These are phyloP conservation scores for Apotomis betuletana DNA, from an alignment of 2,888 invertebrate species.

Conservation along the genomic window DNA sequence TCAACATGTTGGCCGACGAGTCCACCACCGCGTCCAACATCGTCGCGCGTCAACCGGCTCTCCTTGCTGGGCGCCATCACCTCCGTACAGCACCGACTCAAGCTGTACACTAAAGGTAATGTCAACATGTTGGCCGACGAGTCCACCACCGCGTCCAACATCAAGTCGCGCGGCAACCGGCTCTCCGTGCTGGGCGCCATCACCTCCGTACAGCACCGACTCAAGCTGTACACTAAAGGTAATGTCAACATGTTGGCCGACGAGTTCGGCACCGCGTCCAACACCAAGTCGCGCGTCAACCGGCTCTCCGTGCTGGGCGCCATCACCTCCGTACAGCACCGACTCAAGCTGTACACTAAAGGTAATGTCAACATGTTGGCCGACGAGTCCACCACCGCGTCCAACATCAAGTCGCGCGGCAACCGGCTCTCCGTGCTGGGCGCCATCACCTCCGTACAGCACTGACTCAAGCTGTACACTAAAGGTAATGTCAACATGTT, in stretches of 20 bases:
- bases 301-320: constrained; percentile 98
- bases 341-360: constrained; percentile 99
- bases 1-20: constrained; percentile 99
- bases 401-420: constrained; percentile 99
- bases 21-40: constrained; percentile 99
- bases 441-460: constrained; percentile 99
- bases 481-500: constrained; percentile 99
- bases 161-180: constrained; percentile 99
- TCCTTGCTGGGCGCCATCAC: constrained; percentile 99
- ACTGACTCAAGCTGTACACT: constrained; percentile 98
- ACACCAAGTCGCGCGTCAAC: constrained; percentile 99
- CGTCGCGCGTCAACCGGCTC: constrained; percentile 97
- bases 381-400: constrained; percentile 95
- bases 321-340: constrained; percentile 98
- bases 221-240: constrained; percentile 99
- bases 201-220: constrained; percentile 99
- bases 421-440: constrained; percentile 99
- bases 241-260: constrained; percentile 98
- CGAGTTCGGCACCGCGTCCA: constrained; percentile 99
- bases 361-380: constrained; percentile 81
- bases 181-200: constrained; percentile 99
- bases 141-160: constrained; percentile 99
- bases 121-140: constrained; percentile 99
- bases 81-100: constrained; percentile 99
- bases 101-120: constrained; percentile 98